phyloP scores from a whole-genome alignment of 2,113 vertebrate species.

The Micronycteris hirsuta region DNA sequence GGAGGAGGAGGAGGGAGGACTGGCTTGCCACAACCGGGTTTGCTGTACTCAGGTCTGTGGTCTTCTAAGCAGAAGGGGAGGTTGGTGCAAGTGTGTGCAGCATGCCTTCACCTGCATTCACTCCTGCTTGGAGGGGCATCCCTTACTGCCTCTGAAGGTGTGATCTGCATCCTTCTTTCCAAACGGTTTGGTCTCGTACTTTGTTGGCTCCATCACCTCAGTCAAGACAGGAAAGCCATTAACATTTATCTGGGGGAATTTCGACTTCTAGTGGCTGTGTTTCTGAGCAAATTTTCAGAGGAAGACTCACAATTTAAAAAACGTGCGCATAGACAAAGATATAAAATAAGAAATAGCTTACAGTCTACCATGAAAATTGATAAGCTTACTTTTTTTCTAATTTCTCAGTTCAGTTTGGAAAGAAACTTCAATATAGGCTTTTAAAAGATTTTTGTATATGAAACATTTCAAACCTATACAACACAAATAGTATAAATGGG shows the following conservation, averaged over 20 bases:
- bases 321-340: not conserved
- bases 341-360: not conserved
- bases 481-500: not conserved
- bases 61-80: not conserved
- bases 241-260: not conserved
- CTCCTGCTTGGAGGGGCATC: not conserved
- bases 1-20: not conserved
- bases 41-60: conserved; percentile 62
- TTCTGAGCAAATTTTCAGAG: not conserved
- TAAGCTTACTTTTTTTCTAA: not conserved
- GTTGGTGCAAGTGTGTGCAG: not conserved
- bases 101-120: conserved; percentile 10
- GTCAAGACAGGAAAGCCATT: not conserved
- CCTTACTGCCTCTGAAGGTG: not conserved
- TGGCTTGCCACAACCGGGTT: conserved; percentile 32
- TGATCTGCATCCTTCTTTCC: not conserved
- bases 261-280: not conserved
- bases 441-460: not conserved
- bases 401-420: conserved; percentile 20
- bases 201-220: not conserved
- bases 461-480: not conserved
- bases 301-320: not conserved
- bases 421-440: not conserved
- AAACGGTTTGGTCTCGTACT: not conserved
- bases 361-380: not conserved